These are phyloP conservation scores for Meandrina meandrites DNA, from an alignment of 92 coral and sea anemone genomes.

Conservation along the genomic window DNA sequence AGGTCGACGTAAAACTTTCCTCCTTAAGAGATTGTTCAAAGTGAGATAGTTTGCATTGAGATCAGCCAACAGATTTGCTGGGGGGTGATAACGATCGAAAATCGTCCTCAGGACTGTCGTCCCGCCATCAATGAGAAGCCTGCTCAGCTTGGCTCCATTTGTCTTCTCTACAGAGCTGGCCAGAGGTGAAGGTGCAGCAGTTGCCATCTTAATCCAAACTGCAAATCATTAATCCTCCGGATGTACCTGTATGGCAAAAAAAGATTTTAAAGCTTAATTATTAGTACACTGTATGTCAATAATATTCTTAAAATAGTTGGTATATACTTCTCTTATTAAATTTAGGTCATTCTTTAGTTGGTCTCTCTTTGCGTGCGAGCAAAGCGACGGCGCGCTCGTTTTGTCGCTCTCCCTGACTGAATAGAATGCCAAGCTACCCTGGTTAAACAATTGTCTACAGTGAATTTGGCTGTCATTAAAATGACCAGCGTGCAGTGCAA, in stretches of 20 bases:
- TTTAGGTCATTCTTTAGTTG: background rate
- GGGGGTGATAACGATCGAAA: slow-evolving; percentile 30
- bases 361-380: too few relatives aligned
- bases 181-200: slow-evolving; percentile 8
- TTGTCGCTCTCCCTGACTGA: too few relatives aligned
- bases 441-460: too few relatives aligned
- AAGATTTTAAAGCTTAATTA: too few relatives aligned
- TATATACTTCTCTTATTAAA: background rate
- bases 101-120: slow-evolving; percentile 31
- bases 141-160: slow-evolving; percentile 48
- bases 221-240: background rate
- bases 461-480: too few relatives aligned
- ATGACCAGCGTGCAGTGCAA: too few relatives aligned
- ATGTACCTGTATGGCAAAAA: background rate
- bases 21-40: slow-evolving; percentile 14
- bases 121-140: slow-evolving; percentile 56
- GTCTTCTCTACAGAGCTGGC: slow-evolving; percentile 44
- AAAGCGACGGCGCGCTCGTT: too few relatives aligned
- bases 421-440: too few relatives aligned
- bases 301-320: background rate
- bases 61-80: slow-evolving; percentile 21
- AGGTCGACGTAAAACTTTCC: slow-evolving; percentile 30
- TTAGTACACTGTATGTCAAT: background rate
- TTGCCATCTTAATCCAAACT: background rate
- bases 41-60: slow-evolving; percentile 11